Base-by-base conservation (phyloP, 2,113 vertebrate genomes). In the Atherinomorus stipes region DNA sequence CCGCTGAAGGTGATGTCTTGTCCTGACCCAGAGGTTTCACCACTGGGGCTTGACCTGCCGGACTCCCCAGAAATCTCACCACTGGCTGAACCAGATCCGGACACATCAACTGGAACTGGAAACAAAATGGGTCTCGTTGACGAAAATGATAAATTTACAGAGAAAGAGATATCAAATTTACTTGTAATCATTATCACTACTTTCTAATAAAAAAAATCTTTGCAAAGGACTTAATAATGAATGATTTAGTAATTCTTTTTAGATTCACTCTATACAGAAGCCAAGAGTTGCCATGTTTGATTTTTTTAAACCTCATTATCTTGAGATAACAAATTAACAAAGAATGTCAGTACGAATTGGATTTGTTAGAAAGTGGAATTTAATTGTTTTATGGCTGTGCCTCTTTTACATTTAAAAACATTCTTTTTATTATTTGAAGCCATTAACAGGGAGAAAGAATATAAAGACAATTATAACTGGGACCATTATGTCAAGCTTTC, bases 111-210 rank as follows among this genome's bases (percentile, higher is more conserved):
- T 42, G 50, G 34, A 18, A 89, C 69, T 56, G 93, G 86, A 81
- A 93, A 88, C 83, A 90, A 87, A 18, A 81, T 77, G 63, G 94
- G 90, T 53, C 19, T 77, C 64, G 72, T 96, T 98, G 88, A 2
- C 78, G 69, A 57, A 80, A 31, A 63, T 25, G 81, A 6, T 51
- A 9, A 73, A 72, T 28, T 65, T 40, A 11, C 19, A 80, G 23
- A 66, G 4, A 52, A 38, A 26, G 42, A 62, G n/a, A n/a, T n/a
- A n/a, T n/a, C n/a, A n/a, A n/a, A n/a, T n/a, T n/a, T n/a, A n/a
- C n/a, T n/a, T n/a, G n/a, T n/a, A n/a, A n/a, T n/a, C n/a, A n/a
- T n/a, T n/a, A n/a, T n/a, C n/a, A n/a, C n/a, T n/a, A n/a, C n/a
- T n/a, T n/a, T n/a, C n/a, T n/a, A n/a, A n/a, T n/a, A n/a, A n/a